Base-by-base conservation (phyloP, 2,113 vertebrate species). In the Nannospalax galili region DNA sequence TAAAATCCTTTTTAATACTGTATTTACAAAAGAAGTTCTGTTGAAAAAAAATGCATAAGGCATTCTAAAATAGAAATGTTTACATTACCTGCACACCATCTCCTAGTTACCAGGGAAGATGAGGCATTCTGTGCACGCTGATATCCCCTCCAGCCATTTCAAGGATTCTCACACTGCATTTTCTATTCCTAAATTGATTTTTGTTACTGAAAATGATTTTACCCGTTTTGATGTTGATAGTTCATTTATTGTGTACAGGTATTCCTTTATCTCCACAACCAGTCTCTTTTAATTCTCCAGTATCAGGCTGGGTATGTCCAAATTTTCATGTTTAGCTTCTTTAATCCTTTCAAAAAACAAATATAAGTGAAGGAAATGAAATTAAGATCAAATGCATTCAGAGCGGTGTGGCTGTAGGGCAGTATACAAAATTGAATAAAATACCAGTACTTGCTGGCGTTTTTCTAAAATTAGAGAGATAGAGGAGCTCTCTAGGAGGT, bases 11-110 rank as follows among this genome's bases (percentile, higher is more conserved):
- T n/a, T 94, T 92, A 89, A 82, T 84, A 26, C 70, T 91, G 10
- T 82, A 92, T 89, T 89, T 94, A 79, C 67, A 94, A 84, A 92
- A 90, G 70, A 84, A 87, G 85, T 85, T 77, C 69, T 95, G 74
- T 86, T 81, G 77, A 45, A 87, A 94, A 94, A 93, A 90, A 64
- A 19, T 88, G 82, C 74, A 19, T 78, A 93, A 73, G 40, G 86
- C 80, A 89, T 88, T 84, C 65, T 75, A 86, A 86, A 92, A 58
- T 69, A 90, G 88, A 84, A 88, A 48, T 32, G 14, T 72, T 81
- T 73, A 1, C 70, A 75, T 67, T 67, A 35, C 64, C 56, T 84
- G 86, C 58, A 75, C 16, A 65, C 32, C 30, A 9, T 70, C 75
- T 88, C 37, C 60, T 81, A 37, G 37, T 72, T 79, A 37, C 65